Evolutionary conservation across 2,113 vertebrate genomes (phyloP), one percentile per base, ranked within the genome.

Genomic region (Benitochromis conjunctus): DNA sequence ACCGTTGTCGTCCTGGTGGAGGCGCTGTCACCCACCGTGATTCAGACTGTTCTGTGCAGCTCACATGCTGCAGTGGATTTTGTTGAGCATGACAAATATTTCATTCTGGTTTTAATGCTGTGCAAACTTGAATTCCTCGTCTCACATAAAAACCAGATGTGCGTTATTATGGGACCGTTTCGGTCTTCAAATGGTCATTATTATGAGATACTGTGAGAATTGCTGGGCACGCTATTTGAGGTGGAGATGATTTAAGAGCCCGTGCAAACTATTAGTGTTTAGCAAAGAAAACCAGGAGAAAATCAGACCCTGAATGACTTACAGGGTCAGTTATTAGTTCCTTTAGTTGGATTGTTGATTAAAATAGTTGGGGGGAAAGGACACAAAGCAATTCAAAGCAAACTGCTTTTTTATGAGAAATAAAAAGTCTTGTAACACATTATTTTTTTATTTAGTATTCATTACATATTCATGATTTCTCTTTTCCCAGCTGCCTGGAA

Each of bases 241-340:
- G 41, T 38, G 36, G 8, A 38, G 62, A 21, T 21, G 34, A 66
- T 66, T 66, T 66, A 41, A 66, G 62, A 43, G 36, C 24, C 34
- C 0, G 11, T n/a, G n/a, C n/a, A n/a, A n/a, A n/a, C n/a, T n/a
- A n/a, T n/a, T n/a, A n/a, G n/a, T n/a, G n/a, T n/a, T n/a, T n/a
- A n/a, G n/a, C n/a, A n/a, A 31, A 51, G 16, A 6, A 48, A 11
- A 0, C 24, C 24, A 11, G 21, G 9, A 74, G 4, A 19, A n/a
- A 74, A 51, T 11, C 43, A 19, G 24, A 74, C 46, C 9, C 69
- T 31, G 14, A 74, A 51, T 7, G 41, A 10, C 24, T 5, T 29
- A 19, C 21, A 74, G 5, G 24, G 1, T 76, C 71, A 5, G 46
- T 1, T 53, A 0, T 51, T 51, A 76, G 16, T 3, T 74, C 26